These are phyloP conservation scores for Phataginus tetradactyla DNA, from an alignment of 2,797 vertebrate species.

Conservation along the genomic window DNA sequence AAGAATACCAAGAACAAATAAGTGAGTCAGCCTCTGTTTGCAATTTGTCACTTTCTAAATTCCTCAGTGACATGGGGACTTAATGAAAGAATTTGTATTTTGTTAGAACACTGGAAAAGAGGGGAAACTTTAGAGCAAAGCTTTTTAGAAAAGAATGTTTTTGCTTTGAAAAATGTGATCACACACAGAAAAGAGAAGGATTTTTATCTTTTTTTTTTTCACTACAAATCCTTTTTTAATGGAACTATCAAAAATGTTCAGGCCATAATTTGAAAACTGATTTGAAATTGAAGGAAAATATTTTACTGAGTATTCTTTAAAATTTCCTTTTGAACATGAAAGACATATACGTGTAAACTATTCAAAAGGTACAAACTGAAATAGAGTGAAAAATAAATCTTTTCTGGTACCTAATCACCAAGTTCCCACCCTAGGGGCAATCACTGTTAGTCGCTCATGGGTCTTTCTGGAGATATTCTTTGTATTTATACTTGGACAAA, in stretches of 20 bases:
- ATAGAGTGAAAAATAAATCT: background rate
- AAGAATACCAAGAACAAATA: background rate
- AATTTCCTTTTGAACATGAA: background rate
- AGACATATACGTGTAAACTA: background rate
- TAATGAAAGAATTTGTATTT: slow-evolving; percentile 33
- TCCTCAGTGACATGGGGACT: background rate
- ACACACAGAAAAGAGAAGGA: background rate
- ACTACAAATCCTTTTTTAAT: background rate
- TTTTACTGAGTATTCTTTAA: background rate
- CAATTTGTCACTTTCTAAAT: slow-evolving; percentile 44
- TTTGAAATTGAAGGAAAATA: background rate
- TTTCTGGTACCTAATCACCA: background rate
- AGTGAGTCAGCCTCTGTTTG: background rate
- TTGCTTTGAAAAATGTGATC: slow-evolving; percentile 13
- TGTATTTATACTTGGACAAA: background rate
- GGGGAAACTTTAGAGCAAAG: background rate
- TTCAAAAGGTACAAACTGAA: slow-evolving; percentile 5
- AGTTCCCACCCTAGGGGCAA: background rate
- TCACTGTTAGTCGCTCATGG: background rate
- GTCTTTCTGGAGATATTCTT: background rate
- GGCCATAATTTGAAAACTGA: background rate
- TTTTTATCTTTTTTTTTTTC: background rate
- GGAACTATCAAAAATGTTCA: background rate
- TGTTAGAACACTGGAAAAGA: background rate
- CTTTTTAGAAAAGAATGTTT: slow-evolving; percentile 15